Percentiles rank a stretch among this genome's conserved stretches.
phyloP scores from a whole-genome alignment of 2,113 vertebrate genomes.

The Maccullochella peelii region DNA sequence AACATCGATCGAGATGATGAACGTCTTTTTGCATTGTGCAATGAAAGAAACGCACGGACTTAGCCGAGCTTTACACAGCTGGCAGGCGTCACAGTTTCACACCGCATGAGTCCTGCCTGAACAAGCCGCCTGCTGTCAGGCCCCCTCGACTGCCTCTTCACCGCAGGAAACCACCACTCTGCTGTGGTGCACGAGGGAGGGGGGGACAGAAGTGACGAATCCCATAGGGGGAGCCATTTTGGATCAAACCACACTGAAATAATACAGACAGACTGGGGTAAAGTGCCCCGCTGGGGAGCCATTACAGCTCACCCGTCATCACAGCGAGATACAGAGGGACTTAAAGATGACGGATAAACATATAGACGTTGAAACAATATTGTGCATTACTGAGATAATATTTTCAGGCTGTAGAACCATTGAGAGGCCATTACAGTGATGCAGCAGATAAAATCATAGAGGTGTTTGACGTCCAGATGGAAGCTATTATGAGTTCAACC shows the following conservation, averaged over 20 bases:
- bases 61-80: constrained; percentile 74
- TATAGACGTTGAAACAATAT: constrained; percentile 17
- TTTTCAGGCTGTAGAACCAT: constrained; percentile 7
- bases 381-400: constrained; percentile 31
- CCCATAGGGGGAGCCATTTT: constrained; percentile 38
- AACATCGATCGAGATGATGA: neutral
- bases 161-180: constrained; percentile 62
- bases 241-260: constrained; percentile 54
- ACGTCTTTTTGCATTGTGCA: constrained; percentile 22
- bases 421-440: neutral
- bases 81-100: constrained; percentile 51
- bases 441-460: neutral
- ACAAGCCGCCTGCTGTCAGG: constrained; percentile 64
- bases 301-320: constrained; percentile 21
- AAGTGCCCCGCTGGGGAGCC: constrained; percentile 36
- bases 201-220: neutral
- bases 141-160: constrained; percentile 36
- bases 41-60: constrained; percentile 42
- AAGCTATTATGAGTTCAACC: constrained; percentile 10
- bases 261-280: constrained; percentile 20
- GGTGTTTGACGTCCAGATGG: neutral
- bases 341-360: constrained; percentile 9
- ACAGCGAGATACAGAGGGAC: neutral
- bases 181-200: neutral
- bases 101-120: constrained; percentile 54